Conservation (phyloP, 2,113 vertebrate genomes). For the Fulmarus glacialis region DNA sequence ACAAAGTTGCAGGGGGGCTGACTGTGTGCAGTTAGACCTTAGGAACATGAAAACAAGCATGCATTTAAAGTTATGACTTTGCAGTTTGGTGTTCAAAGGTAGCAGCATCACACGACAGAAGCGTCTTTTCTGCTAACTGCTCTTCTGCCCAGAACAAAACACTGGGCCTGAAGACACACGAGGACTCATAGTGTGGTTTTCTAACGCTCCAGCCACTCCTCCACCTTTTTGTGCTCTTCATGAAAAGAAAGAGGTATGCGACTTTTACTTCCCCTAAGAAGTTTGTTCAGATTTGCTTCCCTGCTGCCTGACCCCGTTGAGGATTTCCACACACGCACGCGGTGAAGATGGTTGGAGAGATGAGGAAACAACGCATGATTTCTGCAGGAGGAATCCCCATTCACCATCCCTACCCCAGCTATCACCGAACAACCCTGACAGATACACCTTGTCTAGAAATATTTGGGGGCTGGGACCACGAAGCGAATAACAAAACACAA, state of each 20-base stretch:
- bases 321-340: neutral
- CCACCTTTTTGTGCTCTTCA: neutral
- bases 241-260: neutral
- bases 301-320: neutral
- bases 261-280: neutral
- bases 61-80: too few relatives aligned
- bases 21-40: neutral
- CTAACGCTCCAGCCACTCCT: neutral
- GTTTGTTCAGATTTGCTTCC: neutral
- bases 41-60: neutral
- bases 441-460: too few relatives aligned
- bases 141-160: neutral
- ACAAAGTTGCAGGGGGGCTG: neutral
- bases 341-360: neutral
- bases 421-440: neutral
- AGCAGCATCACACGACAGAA: fast-evolving
- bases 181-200: fast-evolving
- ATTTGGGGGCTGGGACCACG: neutral
- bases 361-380: neutral
- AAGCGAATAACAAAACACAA: neutral
- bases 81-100: neutral
- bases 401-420: neutral
- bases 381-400: neutral
- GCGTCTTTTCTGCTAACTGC: neutral
- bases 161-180: neutral